Base-by-base conservation (phyloP, 2,888 invertebrate genomes). In the Charanyca ferruginea region DNA sequence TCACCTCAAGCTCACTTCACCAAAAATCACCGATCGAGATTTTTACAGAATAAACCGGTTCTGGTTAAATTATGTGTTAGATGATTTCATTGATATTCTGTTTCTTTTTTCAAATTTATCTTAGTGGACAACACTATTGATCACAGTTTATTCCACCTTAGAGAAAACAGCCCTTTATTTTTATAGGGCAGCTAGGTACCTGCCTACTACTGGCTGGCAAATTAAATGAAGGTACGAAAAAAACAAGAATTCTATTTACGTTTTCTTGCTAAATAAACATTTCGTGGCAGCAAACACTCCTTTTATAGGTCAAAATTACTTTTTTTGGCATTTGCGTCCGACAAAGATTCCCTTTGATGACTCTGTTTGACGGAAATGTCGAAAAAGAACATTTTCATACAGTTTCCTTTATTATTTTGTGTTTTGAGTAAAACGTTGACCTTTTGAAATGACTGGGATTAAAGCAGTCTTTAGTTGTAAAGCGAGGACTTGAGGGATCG, bases 261-360 rank as follows among this genome's bases (percentile, higher is more conserved):
- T 51, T 55, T 72, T 54, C 28, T n/a, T 51, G 38, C 44, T 54
- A 74, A 45, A 61, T 45, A 69, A 72, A 66, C 45, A 66, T 73
- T 78, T 66, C 32, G 53, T 57, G 61, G 45, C 62, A 77, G 47
- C 69, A 67, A 71, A 78, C 59, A 72, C 64, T 65, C 51, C 49
- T 70, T 70, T 58, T 61, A 69, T 45, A 49, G 44, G n/a, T 62
- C 42, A 60, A 78, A 82, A 82, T 83, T 80, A 73, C 73, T 81
- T 81, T 77, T 79, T 75, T 74, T 59, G 51, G 51, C 51, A 60
- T 77, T 80, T 65, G 28, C 41, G 54, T 74, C 49, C 64, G 8
- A 61, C 57, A 73, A 73, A 74, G 57, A 75, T 77, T 66, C 61
- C 55, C 64, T 80, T 78, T 82, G 68, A 73, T 55, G 66, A 25